phyloP scores from a whole-genome alignment of 2,888 invertebrate species.

The Troglohyphantes excavatus region DNA sequence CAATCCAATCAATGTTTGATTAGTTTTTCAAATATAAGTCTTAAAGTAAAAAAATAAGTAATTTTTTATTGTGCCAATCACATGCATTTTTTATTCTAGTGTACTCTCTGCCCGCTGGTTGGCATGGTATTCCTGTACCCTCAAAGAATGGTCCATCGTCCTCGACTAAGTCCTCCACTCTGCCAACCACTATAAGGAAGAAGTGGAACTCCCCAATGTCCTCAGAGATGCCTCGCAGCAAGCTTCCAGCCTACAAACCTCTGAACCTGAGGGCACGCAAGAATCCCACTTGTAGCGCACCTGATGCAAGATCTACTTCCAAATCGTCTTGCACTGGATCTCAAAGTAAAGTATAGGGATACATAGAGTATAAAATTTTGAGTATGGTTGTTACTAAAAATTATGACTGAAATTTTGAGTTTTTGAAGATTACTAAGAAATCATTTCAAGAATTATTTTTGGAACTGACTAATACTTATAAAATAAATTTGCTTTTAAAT shows the following conservation, averaged over 20 bases:
- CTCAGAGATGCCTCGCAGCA: conserved; percentile 59
- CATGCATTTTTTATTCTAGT: conserved; percentile 68
- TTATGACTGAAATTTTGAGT: too few relatives aligned
- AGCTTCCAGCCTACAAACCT: conserved; percentile 65
- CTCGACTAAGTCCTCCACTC: not conserved
- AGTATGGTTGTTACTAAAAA: too few relatives aligned
- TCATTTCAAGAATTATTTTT: not conserved
- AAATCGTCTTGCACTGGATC: conserved; percentile 15
- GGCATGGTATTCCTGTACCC: conserved; percentile 69
- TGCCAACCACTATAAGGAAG: conserved; percentile 61
- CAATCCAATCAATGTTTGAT: too few relatives aligned
- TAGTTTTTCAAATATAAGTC: too few relatives aligned
- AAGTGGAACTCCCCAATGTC: conserved; percentile 69
- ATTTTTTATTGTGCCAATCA: too few relatives aligned
- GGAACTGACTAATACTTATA: not conserved
- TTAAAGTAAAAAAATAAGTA: too few relatives aligned
- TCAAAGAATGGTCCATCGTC: conserved; percentile 12
- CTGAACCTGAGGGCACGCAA: conserved; percentile 42
- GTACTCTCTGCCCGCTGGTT: conserved; percentile 74
- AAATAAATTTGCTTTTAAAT: not conserved
- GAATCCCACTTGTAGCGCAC: conserved; percentile 3
- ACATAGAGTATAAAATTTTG: too few relatives aligned
- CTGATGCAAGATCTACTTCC: conserved; percentile 12
- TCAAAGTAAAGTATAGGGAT: conserved; percentile 38
- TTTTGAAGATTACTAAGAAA: too few relatives aligned